These are phyloP conservation scores for Labia minor DNA, from an alignment of 2,888 invertebrate species.

Conservation along the genomic window DNA sequence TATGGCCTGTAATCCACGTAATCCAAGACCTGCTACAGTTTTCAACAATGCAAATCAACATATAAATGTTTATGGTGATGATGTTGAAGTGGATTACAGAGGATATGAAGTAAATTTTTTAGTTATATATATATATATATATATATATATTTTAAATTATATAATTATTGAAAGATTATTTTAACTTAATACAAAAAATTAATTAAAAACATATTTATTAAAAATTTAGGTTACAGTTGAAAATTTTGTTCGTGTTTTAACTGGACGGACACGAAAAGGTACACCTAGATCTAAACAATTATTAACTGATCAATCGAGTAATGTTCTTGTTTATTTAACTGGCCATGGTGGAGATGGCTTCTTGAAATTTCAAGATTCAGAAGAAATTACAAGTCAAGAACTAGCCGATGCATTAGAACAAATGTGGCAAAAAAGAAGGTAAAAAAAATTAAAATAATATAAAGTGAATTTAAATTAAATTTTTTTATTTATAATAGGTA, in stretches of 20 bases:
- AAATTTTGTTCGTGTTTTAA: constrained; percentile 91
- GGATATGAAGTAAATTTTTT: constrained; percentile 78
- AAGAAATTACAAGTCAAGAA: constrained; percentile 97
- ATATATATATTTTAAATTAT: too few relatives aligned
- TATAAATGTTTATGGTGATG: constrained; percentile 97
- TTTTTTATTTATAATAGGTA: constrained; percentile 51
- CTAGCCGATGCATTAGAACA: constrained; percentile 97
- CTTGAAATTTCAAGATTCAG: constrained; percentile 97
- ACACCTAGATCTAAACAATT: constrained; percentile 92
- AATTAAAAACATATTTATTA: too few relatives aligned
- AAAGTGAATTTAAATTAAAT: constrained; percentile 19
- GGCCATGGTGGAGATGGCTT: constrained; percentile 98
- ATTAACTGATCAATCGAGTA: constrained; percentile 91
- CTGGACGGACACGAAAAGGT: constrained; percentile 81
- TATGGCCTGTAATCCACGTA: constrained; percentile 97
- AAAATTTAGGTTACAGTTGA: constrained; percentile 83
- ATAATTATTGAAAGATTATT: too few relatives aligned
- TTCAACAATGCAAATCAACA: constrained; percentile 97
- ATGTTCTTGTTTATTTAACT: constrained; percentile 91
- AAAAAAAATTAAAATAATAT: constrained; percentile 17
- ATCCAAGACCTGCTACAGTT: constrained; percentile 93
- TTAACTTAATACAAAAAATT: constrained; percentile 17
- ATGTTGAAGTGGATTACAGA: constrained; percentile 97
- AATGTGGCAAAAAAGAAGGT: constrained; percentile 98
- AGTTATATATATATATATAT: constrained; percentile 16